Percentiles rank a stretch among this genome's conserved stretches.
Evolutionary conservation across 92 coral and sea anemone genomes (phyloP).

Genomic region (Bergia sp.): DNA sequence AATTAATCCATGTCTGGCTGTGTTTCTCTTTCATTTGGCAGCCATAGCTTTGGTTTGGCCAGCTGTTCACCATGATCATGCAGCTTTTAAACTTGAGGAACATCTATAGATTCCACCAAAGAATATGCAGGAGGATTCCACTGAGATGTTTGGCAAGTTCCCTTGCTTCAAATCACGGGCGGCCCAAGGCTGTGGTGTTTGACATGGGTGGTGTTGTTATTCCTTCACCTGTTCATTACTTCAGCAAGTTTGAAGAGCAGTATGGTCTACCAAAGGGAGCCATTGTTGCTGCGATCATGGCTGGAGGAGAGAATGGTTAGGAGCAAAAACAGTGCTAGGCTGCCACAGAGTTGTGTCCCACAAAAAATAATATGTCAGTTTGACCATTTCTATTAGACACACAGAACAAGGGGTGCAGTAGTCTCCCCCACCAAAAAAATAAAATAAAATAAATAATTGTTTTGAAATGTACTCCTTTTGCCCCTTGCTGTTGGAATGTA

Average conservation of each 20-base stretch:
- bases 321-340: background rate
- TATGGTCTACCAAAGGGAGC: slow-evolving; percentile 81
- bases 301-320: slow-evolving; percentile 84
- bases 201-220: slow-evolving; percentile 99
- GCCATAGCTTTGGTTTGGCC: background rate
- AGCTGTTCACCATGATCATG: background rate
- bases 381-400: no score
- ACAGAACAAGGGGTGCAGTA: no score
- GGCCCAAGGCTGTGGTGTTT: slow-evolving; percentile 90
- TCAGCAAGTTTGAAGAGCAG: slow-evolving; percentile 70
- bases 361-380: no score
- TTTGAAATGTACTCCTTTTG: no score
- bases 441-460: no score
- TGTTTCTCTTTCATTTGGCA: background rate
- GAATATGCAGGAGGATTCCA: slow-evolving; percentile 25
- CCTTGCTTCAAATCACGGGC: background rate
- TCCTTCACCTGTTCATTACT: slow-evolving; percentile 76
- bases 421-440: no score
- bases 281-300: slow-evolving; percentile 77
- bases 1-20: background rate
- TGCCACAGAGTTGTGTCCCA: no score
- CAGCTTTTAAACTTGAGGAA: slow-evolving; percentile 30
- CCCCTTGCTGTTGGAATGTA: no score
- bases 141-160: slow-evolving; percentile 6
- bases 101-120: background rate